Percentiles rank a stretch among this genome's conserved stretches.
These are phyloP conservation scores for Ammodytes marinus DNA, from an alignment of 2,113 vertebrate species.

Conservation along the genomic window DNA sequence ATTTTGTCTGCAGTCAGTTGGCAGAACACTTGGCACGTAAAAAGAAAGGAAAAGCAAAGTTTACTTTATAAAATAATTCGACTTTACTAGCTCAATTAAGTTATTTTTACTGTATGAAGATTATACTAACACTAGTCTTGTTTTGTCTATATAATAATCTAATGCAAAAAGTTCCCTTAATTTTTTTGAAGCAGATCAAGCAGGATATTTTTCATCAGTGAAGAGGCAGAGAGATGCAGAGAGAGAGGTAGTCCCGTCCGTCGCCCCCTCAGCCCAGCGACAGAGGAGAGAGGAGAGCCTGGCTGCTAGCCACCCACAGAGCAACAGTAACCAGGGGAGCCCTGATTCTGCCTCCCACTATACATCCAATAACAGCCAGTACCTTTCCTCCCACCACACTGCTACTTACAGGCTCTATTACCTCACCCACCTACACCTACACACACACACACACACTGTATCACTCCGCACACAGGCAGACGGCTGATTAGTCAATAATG, in stretches of 20 bases:
- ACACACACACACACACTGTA: constrained; percentile 45
- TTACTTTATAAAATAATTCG: too few relatives aligned
- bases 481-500: constrained; percentile 70
- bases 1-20: too few relatives aligned
- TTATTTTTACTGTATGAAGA: too few relatives aligned
- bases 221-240: constrained; percentile 35
- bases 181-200: too few relatives aligned
- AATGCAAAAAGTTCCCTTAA: too few relatives aligned
- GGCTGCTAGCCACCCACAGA: constrained; percentile 78
- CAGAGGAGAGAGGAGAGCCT: constrained; percentile 73
- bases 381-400: constrained; percentile 77
- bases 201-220: not conserved
- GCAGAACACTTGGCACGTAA: too few relatives aligned
- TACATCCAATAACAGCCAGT: constrained; percentile 74
- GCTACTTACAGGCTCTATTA: constrained; percentile 73
- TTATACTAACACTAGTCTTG: too few relatives aligned
- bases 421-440: constrained; percentile 63
- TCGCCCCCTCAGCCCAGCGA: constrained; percentile 78
- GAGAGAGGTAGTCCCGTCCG: constrained; percentile 73
- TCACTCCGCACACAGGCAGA: constrained; percentile 62
- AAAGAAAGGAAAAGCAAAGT: too few relatives aligned
- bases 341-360: constrained; percentile 80
- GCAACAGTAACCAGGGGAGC: constrained; percentile 83
- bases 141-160: too few relatives aligned
- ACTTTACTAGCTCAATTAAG: too few relatives aligned